Evolutionary conservation across 2,888 invertebrate species (phyloP).

Genomic region (Tenthredo amoena): DNA sequence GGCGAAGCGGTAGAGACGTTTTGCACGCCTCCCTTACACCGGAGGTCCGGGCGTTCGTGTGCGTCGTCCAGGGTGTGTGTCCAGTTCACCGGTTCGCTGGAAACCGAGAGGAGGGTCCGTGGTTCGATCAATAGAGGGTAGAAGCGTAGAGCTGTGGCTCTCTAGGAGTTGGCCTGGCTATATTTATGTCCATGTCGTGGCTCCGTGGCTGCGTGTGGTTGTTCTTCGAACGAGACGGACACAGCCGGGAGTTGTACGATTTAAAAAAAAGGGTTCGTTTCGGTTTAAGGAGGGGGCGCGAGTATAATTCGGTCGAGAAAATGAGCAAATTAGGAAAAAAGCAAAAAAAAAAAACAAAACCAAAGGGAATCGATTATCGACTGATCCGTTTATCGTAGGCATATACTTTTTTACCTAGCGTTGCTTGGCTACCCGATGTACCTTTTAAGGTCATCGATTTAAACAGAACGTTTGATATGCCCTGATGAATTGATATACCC

Average conservation of each 20-base stretch:
- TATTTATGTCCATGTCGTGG: slow-evolving; percentile 45
- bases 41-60: slow-evolving; percentile 50
- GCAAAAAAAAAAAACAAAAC: neutral
- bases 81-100: slow-evolving; percentile 75
- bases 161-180: slow-evolving; percentile 74
- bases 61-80: slow-evolving; percentile 66
- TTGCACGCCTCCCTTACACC: slow-evolving; percentile 42
- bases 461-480: neutral
- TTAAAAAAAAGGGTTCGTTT: neutral
- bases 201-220: slow-evolving; percentile 46
- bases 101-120: slow-evolving; percentile 74
- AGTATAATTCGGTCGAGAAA: neutral
- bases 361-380: neutral
- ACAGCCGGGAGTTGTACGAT: neutral
- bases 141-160: slow-evolving; percentile 74
- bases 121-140: slow-evolving; percentile 77
- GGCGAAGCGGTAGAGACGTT: slow-evolving; percentile 51
- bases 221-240: slow-evolving; percentile 31
- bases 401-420: neutral
- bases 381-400: neutral
- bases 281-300: neutral
- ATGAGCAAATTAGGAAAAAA: neutral
- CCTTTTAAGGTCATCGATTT: slow-evolving; percentile 23
- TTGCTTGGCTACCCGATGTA: neutral
- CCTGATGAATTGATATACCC: neutral